Evolutionary conservation across 1,140 invertebrate genomes (phyloP).

Genomic region (Drosophila sproati): DNA sequence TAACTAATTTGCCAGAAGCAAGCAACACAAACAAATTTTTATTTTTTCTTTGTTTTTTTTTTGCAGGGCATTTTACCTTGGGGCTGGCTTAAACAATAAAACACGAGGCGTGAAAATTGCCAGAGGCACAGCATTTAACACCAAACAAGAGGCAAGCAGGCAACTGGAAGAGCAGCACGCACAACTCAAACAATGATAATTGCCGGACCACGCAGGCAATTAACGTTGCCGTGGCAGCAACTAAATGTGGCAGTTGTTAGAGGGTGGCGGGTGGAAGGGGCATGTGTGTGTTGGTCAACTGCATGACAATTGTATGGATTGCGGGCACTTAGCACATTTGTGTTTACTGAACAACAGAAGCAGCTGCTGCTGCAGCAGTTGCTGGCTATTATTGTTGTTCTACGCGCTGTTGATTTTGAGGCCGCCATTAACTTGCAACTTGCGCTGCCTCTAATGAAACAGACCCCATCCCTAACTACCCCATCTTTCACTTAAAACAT

Average conservation of each 20-base stretch:
- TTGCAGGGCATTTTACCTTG: slow-evolving; percentile 7
- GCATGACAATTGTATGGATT: slow-evolving; percentile 2
- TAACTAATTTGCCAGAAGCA: slow-evolving; percentile 58
- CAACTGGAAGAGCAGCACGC: slow-evolving; percentile 25
- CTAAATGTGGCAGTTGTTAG: slow-evolving; percentile 2
- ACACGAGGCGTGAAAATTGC: slow-evolving; percentile 68
- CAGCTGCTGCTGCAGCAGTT: slow-evolving; percentile 1
- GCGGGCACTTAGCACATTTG: slow-evolving; percentile 14
- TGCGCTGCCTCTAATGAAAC: neutral
- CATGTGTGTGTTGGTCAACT: neutral
- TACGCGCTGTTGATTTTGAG: slow-evolving; percentile 3
- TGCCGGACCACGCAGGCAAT: slow-evolving; percentile 65
- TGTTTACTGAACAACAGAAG: slow-evolving; percentile 13
- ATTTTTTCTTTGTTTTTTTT: slow-evolving; percentile 50
- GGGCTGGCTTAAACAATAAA: slow-evolving; percentile 55
- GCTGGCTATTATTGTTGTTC: neutral
- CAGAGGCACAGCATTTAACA: slow-evolving; percentile 65
- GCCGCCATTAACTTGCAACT: slow-evolving; percentile 18
- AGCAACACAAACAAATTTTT: slow-evolving; percentile 7
- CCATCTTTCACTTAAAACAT: neutral
- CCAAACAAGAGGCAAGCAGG: slow-evolving; percentile 23
- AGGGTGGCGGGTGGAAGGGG: neutral
- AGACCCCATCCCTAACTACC: neutral
- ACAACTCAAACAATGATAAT: slow-evolving; percentile 54
- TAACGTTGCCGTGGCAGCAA: slow-evolving; percentile 46